These are phyloP conservation scores for Sitodiplosis mosellana DNA, from an alignment of 1,140 invertebrate genomes.

Conservation along the genomic window DNA sequence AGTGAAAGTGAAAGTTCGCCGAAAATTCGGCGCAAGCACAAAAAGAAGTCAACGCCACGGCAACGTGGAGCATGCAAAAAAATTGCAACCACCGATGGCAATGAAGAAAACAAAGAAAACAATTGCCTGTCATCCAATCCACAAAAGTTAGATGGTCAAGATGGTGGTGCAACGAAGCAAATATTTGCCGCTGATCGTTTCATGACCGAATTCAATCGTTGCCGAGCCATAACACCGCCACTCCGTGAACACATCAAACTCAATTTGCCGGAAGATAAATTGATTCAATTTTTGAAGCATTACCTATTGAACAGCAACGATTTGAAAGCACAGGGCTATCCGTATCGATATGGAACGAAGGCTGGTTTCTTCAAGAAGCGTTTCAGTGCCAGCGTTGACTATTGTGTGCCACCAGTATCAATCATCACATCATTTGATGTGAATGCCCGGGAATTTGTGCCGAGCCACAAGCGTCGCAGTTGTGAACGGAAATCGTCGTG, in stretches of 20 bases:
- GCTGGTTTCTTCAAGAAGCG: slow-evolving; percentile 41
- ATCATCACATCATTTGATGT: slow-evolving; percentile 29
- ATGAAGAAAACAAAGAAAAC: slow-evolving; percentile 1
- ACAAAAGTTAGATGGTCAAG: background rate
- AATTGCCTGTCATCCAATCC: background rate
- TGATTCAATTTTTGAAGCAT: slow-evolving; percentile 28
- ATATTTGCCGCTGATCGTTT: background rate
- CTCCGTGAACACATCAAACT: slow-evolving; percentile 21
- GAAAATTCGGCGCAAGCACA: slow-evolving; percentile 1
- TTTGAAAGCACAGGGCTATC: slow-evolving; percentile 51
- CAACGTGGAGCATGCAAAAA: background rate
- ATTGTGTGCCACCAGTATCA: no score
- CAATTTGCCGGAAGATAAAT: slow-evolving; percentile 21
- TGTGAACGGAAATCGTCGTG: slow-evolving; percentile 10
- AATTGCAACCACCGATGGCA: background rate
- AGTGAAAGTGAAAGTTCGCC: slow-evolving; percentile 4
- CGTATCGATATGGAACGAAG: slow-evolving; percentile 34
- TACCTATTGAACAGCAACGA: slow-evolving; percentile 45
- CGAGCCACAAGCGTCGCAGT: slow-evolving; percentile 22
- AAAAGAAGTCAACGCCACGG: background rate
- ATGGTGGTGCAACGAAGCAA: background rate
- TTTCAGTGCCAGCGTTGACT: slow-evolving; percentile 16
- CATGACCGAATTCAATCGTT: background rate
- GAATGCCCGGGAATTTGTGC: slow-evolving; percentile 45
- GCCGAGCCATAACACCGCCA: slow-evolving; percentile 9